Conservation (phyloP, 2,113 vertebrate genomes). For the zebrafish (Danio rerio) region DNA sequence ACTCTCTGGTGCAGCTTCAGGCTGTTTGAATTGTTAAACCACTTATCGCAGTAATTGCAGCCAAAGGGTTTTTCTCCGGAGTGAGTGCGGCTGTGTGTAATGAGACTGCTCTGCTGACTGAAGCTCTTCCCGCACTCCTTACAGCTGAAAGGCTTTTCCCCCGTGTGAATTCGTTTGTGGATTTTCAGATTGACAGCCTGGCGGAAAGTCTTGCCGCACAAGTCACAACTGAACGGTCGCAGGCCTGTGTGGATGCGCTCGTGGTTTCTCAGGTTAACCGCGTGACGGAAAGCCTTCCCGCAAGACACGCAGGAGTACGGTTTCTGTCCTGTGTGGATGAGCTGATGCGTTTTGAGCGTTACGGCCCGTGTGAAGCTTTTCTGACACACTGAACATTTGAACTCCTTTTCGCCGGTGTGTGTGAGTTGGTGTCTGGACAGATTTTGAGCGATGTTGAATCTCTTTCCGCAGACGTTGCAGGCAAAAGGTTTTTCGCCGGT, state of each 20-base stretch:
- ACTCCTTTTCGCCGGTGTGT: slow-evolving; percentile 69
- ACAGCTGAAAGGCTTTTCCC: slow-evolving; percentile 75
- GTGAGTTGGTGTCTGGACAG: slow-evolving; percentile 70
- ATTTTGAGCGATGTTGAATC: slow-evolving; percentile 75
- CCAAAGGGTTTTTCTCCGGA: slow-evolving; percentile 67
- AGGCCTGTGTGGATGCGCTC: slow-evolving; percentile 70
- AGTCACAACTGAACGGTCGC: slow-evolving; percentile 70
- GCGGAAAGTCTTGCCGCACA: slow-evolving; percentile 74
- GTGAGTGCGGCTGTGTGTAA: slow-evolving; percentile 72
- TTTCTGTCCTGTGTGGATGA: slow-evolving; percentile 76
- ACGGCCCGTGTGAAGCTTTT: slow-evolving; percentile 76
- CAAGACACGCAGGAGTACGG: slow-evolving; percentile 70
- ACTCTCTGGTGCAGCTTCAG: slow-evolving; percentile 75
- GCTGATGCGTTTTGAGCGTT: slow-evolving; percentile 70
- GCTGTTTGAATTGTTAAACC: slow-evolving; percentile 76
- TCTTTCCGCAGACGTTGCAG: slow-evolving; percentile 71
- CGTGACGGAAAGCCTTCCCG: slow-evolving; percentile 71
- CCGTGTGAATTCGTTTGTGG: slow-evolving; percentile 74
- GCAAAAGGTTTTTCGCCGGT: slow-evolving; percentile 68
- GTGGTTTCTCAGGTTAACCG: slow-evolving; percentile 75
- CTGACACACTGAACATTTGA: slow-evolving; percentile 66
- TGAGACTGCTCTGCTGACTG: slow-evolving; percentile 78
- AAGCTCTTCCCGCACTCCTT: slow-evolving; percentile 74
- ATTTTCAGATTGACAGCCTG: slow-evolving; percentile 76
- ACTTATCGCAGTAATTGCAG: slow-evolving; percentile 71